phyloP scores from a whole-genome alignment of 2,797 vertebrate genomes.

The Enteromius mattozi region DNA sequence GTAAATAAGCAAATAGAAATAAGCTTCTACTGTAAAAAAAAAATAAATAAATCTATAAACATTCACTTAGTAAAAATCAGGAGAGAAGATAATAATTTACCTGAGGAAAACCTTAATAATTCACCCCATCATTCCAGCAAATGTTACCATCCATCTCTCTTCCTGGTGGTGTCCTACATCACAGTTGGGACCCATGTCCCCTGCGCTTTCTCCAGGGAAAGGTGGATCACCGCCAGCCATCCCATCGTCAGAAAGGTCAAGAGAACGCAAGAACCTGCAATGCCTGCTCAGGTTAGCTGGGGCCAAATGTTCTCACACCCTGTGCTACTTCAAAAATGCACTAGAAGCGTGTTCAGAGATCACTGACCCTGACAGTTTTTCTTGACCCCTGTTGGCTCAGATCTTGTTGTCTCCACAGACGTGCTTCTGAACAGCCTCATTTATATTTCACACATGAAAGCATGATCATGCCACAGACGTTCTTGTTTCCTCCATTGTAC shows the following conservation, averaged over 20 bases:
- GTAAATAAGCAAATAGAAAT: not conserved
- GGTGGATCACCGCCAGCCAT: slow-evolving; percentile 32
- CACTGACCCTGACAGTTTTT: slow-evolving; percentile 27
- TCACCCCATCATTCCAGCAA: not conserved
- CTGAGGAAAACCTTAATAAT: not conserved
- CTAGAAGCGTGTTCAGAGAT: slow-evolving; percentile 1
- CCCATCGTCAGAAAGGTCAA: slow-evolving; percentile 43
- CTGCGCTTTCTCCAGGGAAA: slow-evolving; percentile 25
- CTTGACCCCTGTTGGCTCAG: not conserved
- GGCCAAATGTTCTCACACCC: not conserved
- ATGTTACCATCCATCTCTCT: not conserved
- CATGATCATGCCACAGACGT: not conserved
- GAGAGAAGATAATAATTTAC: not conserved
- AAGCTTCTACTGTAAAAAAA: not conserved
- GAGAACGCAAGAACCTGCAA: slow-evolving; percentile 39
- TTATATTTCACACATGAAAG: slow-evolving; percentile 22
- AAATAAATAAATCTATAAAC: no score
- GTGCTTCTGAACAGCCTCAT: not conserved
- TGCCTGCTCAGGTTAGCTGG: slow-evolving; percentile 21
- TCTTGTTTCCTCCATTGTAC: not conserved
- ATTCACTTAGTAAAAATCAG: not conserved
- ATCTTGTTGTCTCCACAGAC: not conserved
- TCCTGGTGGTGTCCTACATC: slow-evolving; percentile 13
- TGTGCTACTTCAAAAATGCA: slow-evolving; percentile 25
- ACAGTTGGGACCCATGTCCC: slow-evolving; percentile 11